phyloP scores from a whole-genome alignment of 2,113 vertebrate species.

The Crocuta crocuta region DNA sequence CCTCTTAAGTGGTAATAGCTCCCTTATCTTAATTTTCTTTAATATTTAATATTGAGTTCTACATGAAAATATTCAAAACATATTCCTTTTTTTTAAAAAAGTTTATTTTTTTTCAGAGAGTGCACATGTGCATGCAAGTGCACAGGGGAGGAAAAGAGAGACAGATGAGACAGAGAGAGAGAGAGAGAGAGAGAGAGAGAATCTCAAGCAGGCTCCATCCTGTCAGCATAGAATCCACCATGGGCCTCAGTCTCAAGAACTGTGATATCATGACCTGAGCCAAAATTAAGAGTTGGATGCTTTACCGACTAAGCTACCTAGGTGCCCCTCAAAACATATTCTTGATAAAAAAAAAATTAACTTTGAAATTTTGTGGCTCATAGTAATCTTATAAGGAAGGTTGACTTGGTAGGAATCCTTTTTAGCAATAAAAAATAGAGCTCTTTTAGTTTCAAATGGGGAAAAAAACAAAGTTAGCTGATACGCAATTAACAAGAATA shows the following conservation, averaged over 20 bases:
- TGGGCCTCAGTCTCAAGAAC: too few relatives aligned
- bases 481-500: conserved; percentile 69
- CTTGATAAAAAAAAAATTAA: background rate
- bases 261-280: too few relatives aligned
- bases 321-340: background rate
- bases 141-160: too few relatives aligned
- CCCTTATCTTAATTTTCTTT: background rate
- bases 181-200: too few relatives aligned
- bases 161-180: too few relatives aligned
- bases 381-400: conserved; percentile 54
- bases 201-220: too few relatives aligned
- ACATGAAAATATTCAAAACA: background rate
- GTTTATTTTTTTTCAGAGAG: too few relatives aligned
- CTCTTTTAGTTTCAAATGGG: conserved; percentile 22
- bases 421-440: background rate
- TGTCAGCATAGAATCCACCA: too few relatives aligned
- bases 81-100: background rate
- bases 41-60: background rate
- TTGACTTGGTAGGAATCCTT: background rate
- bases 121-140: too few relatives aligned
- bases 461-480: conserved; percentile 28
- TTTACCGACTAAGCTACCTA: too few relatives aligned
- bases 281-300: too few relatives aligned
- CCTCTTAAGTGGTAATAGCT: background rate
- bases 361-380: conserved; percentile 47